Base-by-base conservation (phyloP, 2,797 vertebrate genomes). In the Catamblyrhynchus diadema region DNA sequence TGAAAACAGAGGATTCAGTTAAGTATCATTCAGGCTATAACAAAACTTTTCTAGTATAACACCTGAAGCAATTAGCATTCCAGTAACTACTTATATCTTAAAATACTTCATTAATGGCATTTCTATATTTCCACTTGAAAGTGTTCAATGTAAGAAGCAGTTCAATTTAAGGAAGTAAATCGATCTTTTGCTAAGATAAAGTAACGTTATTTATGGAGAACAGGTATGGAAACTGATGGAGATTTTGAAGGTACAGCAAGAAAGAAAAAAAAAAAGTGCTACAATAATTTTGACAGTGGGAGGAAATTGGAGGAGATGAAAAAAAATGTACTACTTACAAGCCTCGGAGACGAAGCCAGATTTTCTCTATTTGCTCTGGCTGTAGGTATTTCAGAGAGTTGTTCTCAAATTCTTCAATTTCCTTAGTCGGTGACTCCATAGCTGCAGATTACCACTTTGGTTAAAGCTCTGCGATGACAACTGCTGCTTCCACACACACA, bases 381-480 rank as follows among this genome's bases (percentile, higher is more conserved):
- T 99, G 99, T 35, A 99, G 98, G 94, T 99, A 99, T 98, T 99
- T 99, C 96, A 99, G 98, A 81, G 99, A 98, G 93, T 98, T 99
- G 98, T 98, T 99, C 98, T 99, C 99, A 97, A 99, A 99, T 99
- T 99, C 99, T 98, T 99, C 99, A 8, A 99, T 99, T 97, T 99
- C 99, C 98, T 99, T 99, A 86, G 99, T 99, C 4, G 99, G 99
- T 66, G 99, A 99, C 98, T 99, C 99, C 99, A 99, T 99, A 94
- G 97, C 98, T 96, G 96, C 93, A 85, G 94, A 94, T 89, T 90
- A 94, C 50, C 56, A 33, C 95, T 79, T 89, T 37, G 69, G 77
- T 94, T 95, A 93, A 96, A 95, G 95, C 95, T 80, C 66, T 41
- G 57, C 1, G 17, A 96, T 82, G 94, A 90, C 6, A 6, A 74